Percentiles rank a stretch among this genome's conserved stretches.
Evolutionary conservation across 2,888 invertebrate genomes (phyloP).

Genomic region (Calephelis perditalis): DNA sequence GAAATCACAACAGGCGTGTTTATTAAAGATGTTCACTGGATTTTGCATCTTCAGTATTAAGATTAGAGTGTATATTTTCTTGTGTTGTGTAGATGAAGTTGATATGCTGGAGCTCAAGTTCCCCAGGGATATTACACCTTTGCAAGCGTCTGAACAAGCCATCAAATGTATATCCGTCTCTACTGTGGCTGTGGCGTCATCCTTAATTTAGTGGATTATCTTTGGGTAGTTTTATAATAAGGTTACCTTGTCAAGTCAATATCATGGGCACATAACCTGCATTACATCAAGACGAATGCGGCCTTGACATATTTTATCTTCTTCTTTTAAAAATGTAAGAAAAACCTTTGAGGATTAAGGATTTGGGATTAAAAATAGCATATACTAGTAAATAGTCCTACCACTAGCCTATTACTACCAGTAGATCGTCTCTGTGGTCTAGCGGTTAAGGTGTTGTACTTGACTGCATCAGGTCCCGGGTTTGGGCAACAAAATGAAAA

Average conservation of each 20-base stretch:
- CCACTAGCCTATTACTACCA: too few species aligned
- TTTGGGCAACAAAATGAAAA: too few species aligned
- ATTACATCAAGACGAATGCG: neutral
- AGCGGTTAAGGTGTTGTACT: too few species aligned
- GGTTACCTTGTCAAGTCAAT: slow-evolving; percentile 6
- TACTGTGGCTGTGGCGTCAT: slow-evolving; percentile 28
- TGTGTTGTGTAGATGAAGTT: slow-evolving; percentile 20
- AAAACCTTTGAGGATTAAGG: too few species aligned
- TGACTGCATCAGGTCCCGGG: too few species aligned
- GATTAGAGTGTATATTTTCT: slow-evolving; percentile 18
- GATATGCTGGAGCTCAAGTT: slow-evolving; percentile 28
- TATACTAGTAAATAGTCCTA: too few species aligned
- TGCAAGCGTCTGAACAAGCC: slow-evolving; percentile 32
- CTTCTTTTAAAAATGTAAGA: neutral
- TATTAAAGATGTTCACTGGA: slow-evolving; percentile 24
- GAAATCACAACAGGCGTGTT: slow-evolving; percentile 35
- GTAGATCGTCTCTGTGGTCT: too few species aligned
- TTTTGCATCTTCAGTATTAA: neutral
- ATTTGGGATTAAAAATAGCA: too few species aligned
- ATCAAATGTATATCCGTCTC: slow-evolving; percentile 31
- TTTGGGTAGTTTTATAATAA: slow-evolving; percentile 18
- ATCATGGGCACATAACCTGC: neutral
- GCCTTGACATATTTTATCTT: neutral
- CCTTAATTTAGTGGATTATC: slow-evolving; percentile 33
- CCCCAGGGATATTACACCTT: slow-evolving; percentile 36